A percentile compares a stretch with the other conserved stretches of the same genome.
Conservation (phyloP, 2,888 invertebrate genomes). For the Scelioninae gen. 2 region DNA sequence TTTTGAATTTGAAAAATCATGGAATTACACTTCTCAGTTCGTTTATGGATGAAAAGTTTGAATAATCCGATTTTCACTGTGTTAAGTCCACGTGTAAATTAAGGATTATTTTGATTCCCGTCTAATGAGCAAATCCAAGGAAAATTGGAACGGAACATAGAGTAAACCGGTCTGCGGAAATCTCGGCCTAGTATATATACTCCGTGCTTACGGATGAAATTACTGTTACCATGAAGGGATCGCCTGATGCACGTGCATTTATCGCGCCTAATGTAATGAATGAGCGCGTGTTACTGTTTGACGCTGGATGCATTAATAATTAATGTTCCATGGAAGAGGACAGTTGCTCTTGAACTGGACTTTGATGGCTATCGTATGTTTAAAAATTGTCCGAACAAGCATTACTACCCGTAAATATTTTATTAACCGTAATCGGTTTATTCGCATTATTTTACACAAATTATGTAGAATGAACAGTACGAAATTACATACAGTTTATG, state of each 20-base stretch:
- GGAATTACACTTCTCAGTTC: too few relatives aligned
- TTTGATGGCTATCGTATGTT: slow-evolving; percentile 12
- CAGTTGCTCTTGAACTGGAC: slow-evolving; percentile 9
- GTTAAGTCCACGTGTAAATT: slow-evolving; percentile 1
- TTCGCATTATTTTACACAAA: background rate
- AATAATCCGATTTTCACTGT: too few relatives aligned
- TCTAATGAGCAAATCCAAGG: slow-evolving; percentile 18
- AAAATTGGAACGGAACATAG: slow-evolving; percentile 19
- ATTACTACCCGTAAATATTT: background rate
- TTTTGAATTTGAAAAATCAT: too few relatives aligned
- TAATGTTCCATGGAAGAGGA: slow-evolving; percentile 29
- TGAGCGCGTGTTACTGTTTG: slow-evolving; percentile 24
- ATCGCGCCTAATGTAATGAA: slow-evolving; percentile 32
- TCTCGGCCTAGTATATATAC: slow-evolving; percentile 1
- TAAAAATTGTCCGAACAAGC: background rate
- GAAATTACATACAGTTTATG: too few relatives aligned
- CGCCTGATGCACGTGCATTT: slow-evolving; percentile 25
- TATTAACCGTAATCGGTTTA: too few relatives aligned
- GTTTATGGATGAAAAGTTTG: too few relatives aligned
- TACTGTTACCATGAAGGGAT: slow-evolving; percentile 9
- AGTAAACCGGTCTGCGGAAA: slow-evolving; percentile 7
- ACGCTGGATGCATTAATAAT: slow-evolving; percentile 34
- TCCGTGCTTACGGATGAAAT: slow-evolving; percentile 15
- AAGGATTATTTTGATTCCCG: slow-evolving; percentile 17
- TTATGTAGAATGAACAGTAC: background rate